These are phyloP conservation scores for Columba janthina DNA, from an alignment of 2,113 vertebrate species.

Conservation along the genomic window DNA sequence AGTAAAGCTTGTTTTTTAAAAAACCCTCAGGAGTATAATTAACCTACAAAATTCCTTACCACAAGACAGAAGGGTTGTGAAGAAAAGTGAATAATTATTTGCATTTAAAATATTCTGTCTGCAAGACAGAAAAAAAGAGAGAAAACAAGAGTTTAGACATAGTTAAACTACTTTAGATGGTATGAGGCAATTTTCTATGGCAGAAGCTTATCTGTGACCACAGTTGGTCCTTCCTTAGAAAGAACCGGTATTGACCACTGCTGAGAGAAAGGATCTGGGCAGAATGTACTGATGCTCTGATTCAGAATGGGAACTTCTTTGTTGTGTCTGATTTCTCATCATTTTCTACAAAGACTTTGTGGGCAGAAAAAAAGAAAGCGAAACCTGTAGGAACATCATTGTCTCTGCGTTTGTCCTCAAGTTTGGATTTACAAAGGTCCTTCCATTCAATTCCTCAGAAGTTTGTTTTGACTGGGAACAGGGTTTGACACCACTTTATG, in stretches of 20 bases:
- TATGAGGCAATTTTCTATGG: not conserved
- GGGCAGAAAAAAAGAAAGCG: no score
- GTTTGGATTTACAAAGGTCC: not conserved
- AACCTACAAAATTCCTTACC: not conserved
- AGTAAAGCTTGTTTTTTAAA: not conserved
- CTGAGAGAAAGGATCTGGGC: not conserved
- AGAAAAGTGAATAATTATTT: not conserved
- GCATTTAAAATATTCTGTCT: not conserved
- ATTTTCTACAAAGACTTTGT: not conserved
- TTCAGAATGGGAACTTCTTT: not conserved
- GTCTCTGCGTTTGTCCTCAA: not conserved
- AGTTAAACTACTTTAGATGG: not conserved
- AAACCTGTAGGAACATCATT: not conserved
- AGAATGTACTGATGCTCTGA: not conserved
- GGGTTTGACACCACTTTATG: not conserved
- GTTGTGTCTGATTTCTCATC: not conserved
- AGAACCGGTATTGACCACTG: not conserved
- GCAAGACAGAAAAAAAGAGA: not conserved
- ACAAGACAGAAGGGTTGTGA: not conserved
- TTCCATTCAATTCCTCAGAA: not conserved
- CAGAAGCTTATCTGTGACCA: not conserved
- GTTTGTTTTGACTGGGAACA: not conserved
- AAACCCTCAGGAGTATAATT: not conserved
- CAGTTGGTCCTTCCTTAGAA: not conserved
- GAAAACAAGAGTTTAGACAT: not conserved